Percentiles rank a stretch among this genome's conserved stretches.
phyloP scores from a whole-genome alignment of 2,888 invertebrate species.

The Ceraclea dissimilis region DNA sequence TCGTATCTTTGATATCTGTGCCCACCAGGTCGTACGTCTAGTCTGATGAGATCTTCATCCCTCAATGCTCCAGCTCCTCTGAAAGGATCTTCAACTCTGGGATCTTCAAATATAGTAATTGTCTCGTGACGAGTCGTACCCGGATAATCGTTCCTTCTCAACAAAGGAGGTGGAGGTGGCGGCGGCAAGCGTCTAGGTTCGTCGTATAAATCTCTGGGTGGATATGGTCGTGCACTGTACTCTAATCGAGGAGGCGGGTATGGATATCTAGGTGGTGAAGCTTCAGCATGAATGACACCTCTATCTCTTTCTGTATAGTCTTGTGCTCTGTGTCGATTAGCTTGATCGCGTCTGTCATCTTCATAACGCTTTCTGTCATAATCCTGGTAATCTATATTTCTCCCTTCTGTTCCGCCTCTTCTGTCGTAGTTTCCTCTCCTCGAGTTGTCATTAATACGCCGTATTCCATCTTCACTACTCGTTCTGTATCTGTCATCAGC shows the following conservation, averaged over 20 bases:
- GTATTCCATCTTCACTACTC: conserved; percentile 40
- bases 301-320: conserved; percentile 37
- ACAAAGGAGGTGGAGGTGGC: conserved; percentile 6
- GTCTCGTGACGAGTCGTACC: conserved; percentile 43
- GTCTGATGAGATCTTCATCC: conserved; percentile 35
- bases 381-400: conserved; percentile 38
- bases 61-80: conserved; percentile 38
- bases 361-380: conserved; percentile 44
- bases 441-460: conserved; percentile 38
- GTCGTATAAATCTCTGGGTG: conserved; percentile 15
- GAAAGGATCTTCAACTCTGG: conserved; percentile 40
- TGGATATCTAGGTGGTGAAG: conserved; percentile 32
- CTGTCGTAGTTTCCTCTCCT: conserved; percentile 39
- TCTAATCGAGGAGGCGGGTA: conserved; percentile 41
- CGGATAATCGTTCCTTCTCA: conserved; percentile 15
- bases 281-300: conserved; percentile 27
- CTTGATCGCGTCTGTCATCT: conserved; percentile 40
- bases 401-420: conserved; percentile 39
- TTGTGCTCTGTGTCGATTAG: conserved; percentile 39
- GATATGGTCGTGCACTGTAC: conserved; percentile 33
- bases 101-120: conserved; percentile 48
- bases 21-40: conserved; percentile 43
- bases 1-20: conserved; percentile 44
- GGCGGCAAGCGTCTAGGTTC: conserved; percentile 15
- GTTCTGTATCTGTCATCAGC: conserved; percentile 42